Evolutionary conservation across 2,797 vertebrate genomes (phyloP), one percentile per base, ranked within the genome.

Genomic region (Danionella dracula): DNA sequence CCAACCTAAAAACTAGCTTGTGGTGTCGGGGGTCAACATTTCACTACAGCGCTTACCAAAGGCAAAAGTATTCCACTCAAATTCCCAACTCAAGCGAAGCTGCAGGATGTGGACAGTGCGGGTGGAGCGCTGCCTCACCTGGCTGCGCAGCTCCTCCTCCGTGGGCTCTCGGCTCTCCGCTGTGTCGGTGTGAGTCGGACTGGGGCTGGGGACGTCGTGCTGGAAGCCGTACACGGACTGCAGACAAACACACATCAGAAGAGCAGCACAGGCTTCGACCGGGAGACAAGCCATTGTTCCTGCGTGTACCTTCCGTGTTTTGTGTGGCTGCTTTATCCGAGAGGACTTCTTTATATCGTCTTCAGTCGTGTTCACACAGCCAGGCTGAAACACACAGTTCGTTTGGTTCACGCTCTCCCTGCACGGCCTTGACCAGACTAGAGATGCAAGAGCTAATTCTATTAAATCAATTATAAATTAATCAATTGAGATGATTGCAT

Each of bases 331-430:
- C 81, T 84, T 90, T 90, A 93, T 93, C 69, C 92, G 83, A 60
- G 91, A 93, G 44, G 91, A 93, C 71, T 93, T 93, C 86, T 93
- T 93, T 72, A 93, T 93, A 79, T 93, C 92, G 58, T 92, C 90
- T 82, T 93, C 92, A 12, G 91, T 93, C 4, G 91, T 93, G 79
- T 93, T 93, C 78, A 93, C 92, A 74, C 92, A 93, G 56, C 92
- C 92, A 57, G 92, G 92, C 92, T 93, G 63, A 73, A 77, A 78
- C n/a, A 42, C 41, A 44, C 17, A 42, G 15, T 40, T 17, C 7
- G 1, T 41, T 41, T 41, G 15, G 38, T 16, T 16, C 13, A 40
- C 38, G 13, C 15, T 7, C n/a, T n/a, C n/a, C n/a, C n/a, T n/a
- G n/a, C n/a, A n/a, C n/a, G n/a, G n/a, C n/a, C n/a, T n/a, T n/a